Evolutionary conservation across 1,140 invertebrate genomes (phyloP).

Genomic region (Mactra quadrangularis): DNA sequence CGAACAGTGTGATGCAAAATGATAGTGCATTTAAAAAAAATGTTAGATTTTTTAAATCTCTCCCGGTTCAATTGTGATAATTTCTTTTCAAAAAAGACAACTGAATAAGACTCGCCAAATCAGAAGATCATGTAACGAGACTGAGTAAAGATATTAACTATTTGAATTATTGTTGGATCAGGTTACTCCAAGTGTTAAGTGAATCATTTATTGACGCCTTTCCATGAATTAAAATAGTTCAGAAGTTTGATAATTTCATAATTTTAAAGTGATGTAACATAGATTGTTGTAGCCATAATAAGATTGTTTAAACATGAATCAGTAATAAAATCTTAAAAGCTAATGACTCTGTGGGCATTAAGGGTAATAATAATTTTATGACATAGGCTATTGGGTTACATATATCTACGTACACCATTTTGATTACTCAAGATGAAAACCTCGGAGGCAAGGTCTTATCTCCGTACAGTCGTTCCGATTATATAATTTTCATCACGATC

Average conservation of each 20-base stretch:
- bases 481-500: too few relatives aligned
- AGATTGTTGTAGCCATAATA: slow-evolving; percentile 1
- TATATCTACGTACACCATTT: too few relatives aligned
- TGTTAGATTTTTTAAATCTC: too few relatives aligned
- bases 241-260: slow-evolving; percentile 42
- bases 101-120: too few relatives aligned
- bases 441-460: too few relatives aligned
- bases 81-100: too few relatives aligned
- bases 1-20: too few relatives aligned
- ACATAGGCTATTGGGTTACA: too few relatives aligned
- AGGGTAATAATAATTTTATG: background rate
- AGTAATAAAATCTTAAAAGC: slow-evolving; percentile 48
- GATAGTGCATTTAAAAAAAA: too few relatives aligned
- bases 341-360: slow-evolving; percentile 30
- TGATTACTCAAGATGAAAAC: too few relatives aligned
- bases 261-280: slow-evolving; percentile 45
- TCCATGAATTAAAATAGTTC: slow-evolving; percentile 27
- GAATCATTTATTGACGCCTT: slow-evolving; percentile 56
- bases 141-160: slow-evolving; percentile 9
- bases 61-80: too few relatives aligned
- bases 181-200: slow-evolving; percentile 28
- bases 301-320: slow-evolving; percentile 33
- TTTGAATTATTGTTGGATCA: slow-evolving; percentile 47
- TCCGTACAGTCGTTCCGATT: too few relatives aligned
- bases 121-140: slow-evolving; percentile 16